Conservation (phyloP, 2,113 vertebrate species). For the Daboia siamensis region DNA sequence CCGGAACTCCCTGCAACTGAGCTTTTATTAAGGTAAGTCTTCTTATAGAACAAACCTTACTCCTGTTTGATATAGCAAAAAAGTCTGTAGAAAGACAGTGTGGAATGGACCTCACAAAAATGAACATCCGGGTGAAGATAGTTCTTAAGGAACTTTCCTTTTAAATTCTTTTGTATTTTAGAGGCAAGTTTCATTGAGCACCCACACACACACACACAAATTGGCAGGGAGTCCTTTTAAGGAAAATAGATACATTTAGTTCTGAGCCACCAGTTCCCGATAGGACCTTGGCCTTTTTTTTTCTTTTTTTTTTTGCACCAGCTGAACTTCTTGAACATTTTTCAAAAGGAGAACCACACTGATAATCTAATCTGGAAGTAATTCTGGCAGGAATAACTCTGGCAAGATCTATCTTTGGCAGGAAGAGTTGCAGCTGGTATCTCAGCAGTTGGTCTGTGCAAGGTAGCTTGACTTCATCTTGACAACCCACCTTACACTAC, state of each 20-base stretch:
- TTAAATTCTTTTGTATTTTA: background rate
- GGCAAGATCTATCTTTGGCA: background rate
- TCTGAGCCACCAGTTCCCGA: background rate
- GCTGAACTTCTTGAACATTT: background rate
- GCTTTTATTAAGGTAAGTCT: background rate
- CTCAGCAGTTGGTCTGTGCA: background rate
- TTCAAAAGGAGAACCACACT: background rate
- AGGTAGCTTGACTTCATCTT: background rate
- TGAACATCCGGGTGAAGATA: background rate
- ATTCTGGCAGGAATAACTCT: background rate
- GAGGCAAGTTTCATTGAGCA: background rate
- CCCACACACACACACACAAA: too few relatives aligned
- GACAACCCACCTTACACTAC: background rate
- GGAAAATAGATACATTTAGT: background rate
- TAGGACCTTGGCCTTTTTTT: background rate
- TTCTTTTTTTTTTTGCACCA: background rate
- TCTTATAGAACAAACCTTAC: background rate
- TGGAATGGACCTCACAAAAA: background rate
- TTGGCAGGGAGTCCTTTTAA: background rate
- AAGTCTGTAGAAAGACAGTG: background rate
- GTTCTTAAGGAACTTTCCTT: background rate
- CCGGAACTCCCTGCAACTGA: too few relatives aligned
- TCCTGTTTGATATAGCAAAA: background rate
- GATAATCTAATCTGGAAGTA: background rate
- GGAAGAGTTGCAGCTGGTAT: background rate